Evolutionary conservation across 2,113 vertebrate species (phyloP).

Genomic region (Cyanistes caeruleus): DNA sequence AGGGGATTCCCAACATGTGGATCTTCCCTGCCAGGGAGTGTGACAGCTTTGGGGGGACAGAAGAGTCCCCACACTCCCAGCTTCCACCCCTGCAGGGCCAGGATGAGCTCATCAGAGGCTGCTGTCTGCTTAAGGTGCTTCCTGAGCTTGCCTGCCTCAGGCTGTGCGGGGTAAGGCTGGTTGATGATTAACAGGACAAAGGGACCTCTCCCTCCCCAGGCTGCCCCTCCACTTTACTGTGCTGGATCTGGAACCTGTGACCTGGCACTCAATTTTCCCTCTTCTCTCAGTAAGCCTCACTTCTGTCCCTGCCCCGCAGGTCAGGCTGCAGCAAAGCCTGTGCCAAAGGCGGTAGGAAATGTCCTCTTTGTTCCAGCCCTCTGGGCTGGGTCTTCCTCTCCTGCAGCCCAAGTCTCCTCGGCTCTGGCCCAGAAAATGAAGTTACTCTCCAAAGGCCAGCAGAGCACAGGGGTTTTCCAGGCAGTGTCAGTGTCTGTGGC

Average conservation of each 20-base stretch:
- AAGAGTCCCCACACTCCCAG: fast-evolving
- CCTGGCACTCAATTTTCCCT: fast-evolving
- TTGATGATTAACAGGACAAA: not conserved
- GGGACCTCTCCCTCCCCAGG: not conserved
- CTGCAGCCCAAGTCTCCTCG: not conserved
- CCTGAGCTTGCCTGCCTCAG: not conserved
- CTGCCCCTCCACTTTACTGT: fast-evolving
- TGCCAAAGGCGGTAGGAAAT: not conserved
- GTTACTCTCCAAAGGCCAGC: not conserved
- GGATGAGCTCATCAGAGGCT: not conserved
- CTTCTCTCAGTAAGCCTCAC: not conserved
- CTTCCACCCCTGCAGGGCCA: not conserved
- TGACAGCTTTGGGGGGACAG: fast-evolving
- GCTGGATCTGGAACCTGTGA: not conserved
- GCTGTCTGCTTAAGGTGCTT: not conserved
- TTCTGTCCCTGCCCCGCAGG: not conserved
- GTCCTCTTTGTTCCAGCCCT: not conserved
- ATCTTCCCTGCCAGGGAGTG: not conserved
- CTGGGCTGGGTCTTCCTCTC: slow-evolving; percentile 23
- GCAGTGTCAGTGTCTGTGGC: not conserved
- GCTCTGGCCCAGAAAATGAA: not conserved
- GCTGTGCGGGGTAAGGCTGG: not conserved
- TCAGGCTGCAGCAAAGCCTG: not conserved
- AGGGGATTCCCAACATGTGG: not conserved
- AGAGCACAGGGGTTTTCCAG: not conserved